Percentiles rank a stretch among this genome's conserved stretches.
Conservation (phyloP, 1,140 invertebrate species). For the Lepidotrigona ventralis region DNA sequence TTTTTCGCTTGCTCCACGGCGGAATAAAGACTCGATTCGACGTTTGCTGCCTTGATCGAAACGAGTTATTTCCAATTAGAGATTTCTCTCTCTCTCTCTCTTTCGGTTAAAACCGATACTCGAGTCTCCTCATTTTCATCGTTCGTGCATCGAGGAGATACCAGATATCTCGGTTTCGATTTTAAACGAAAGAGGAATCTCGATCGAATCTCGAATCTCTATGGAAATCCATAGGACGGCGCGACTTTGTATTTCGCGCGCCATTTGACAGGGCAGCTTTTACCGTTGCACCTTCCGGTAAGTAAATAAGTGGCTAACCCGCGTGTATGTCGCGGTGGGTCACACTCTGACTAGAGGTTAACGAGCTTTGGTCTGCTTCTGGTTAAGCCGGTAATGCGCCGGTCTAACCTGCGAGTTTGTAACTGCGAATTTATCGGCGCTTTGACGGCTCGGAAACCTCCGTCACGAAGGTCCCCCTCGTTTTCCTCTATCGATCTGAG, state of each 20-base stretch:
- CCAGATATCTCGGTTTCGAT: not conserved
- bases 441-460: conserved; percentile 10
- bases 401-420: conserved; percentile 30
- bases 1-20: too few species aligned
- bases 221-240: not conserved
- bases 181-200: not conserved
- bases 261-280: conserved; percentile 27
- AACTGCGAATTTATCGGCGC: conserved; percentile 32
- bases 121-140: not conserved
- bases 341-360: conserved; percentile 46
- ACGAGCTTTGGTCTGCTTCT: conserved; percentile 46
- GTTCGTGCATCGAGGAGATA: too few species aligned
- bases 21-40: too few species aligned
- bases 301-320: conserved; percentile 48
- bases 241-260: not conserved
- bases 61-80: not conserved
- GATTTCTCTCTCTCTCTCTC: not conserved
- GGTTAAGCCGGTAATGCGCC: conserved; percentile 41
- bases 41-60: not conserved
- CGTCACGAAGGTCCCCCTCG: not conserved
- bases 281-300: conserved; percentile 14
- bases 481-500: not conserved
- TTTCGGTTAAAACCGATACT: not conserved
- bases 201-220: not conserved
- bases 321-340: conserved; percentile 30